phyloP scores from a whole-genome alignment of 2,113 vertebrate species.

The Psittacus erithacus region DNA sequence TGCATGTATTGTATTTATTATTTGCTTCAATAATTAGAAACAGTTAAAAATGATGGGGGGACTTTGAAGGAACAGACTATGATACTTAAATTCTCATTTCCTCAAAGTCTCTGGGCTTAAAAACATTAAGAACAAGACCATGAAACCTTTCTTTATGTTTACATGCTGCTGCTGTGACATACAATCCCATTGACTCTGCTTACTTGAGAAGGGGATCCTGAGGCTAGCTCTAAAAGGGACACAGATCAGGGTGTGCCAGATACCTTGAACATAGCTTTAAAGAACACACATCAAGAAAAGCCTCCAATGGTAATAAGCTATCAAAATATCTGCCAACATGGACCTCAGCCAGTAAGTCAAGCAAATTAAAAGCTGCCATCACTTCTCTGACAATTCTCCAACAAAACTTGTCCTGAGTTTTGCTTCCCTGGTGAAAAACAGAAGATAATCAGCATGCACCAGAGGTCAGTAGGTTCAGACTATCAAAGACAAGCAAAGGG shows the following conservation, averaged over 20 bases:
- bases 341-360: background rate
- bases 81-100: background rate
- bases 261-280: background rate
- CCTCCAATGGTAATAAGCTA: background rate
- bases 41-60: background rate
- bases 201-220: background rate
- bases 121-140: background rate
- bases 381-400: slow-evolving; percentile 5
- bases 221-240: background rate
- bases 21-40: background rate
- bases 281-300: background rate
- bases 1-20: slow-evolving; percentile 26
- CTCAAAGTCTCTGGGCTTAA: background rate
- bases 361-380: slow-evolving; percentile 50
- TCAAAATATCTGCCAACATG: slow-evolving; percentile 7
- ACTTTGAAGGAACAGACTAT: background rate
- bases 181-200: background rate
- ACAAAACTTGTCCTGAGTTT: background rate
- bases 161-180: background rate
- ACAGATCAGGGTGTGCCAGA: background rate
- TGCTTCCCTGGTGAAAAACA: background rate
- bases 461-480: background rate
- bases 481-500: background rate
- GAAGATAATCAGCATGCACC: background rate
- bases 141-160: background rate